phyloP scores from a whole-genome alignment of 2,113 vertebrate species.

The Salvelinus sp. region DNA sequence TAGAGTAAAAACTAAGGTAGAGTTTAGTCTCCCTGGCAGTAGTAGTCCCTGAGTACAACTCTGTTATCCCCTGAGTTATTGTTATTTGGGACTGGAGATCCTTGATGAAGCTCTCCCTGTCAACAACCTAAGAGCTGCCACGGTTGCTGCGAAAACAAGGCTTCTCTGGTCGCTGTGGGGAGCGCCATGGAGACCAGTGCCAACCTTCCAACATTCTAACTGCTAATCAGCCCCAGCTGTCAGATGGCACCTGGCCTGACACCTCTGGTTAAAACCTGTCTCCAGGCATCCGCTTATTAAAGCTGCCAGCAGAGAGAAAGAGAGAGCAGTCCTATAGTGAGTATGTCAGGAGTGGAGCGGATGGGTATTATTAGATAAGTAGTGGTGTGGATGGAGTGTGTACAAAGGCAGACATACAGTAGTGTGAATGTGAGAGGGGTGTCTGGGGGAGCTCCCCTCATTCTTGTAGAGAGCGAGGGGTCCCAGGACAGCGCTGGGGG shows the following conservation, averaged over 20 bases:
- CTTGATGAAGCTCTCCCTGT: constrained; percentile 71
- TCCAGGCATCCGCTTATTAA: constrained; percentile 78
- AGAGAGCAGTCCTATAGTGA: constrained; percentile 3
- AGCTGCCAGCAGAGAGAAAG: constrained; percentile 67
- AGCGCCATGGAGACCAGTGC: constrained; percentile 71
- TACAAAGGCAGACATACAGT: constrained; percentile 66
- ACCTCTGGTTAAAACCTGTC: constrained; percentile 79
- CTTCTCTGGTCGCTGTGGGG: constrained; percentile 65
- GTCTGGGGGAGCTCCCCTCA: constrained; percentile 70
- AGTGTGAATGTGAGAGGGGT: constrained; percentile 53
- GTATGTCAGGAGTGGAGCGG: constrained; percentile 43
- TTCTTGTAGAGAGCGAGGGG: constrained; percentile 60
- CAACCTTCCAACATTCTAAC: constrained; percentile 70
- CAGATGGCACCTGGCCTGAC: constrained; percentile 76
- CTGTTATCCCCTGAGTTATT: constrained; percentile 55
- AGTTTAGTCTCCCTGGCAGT: constrained; percentile 61
- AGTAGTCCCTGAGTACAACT: constrained; percentile 36
- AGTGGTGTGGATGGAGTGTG: constrained; percentile 68
- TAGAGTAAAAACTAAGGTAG: constrained; percentile 50
- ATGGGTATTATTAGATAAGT: constrained; percentile 65
- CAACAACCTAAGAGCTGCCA: constrained; percentile 74
- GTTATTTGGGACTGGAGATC: constrained; percentile 67
- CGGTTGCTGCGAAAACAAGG: constrained; percentile 76
- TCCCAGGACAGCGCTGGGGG: constrained; percentile 73
- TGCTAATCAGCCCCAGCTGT: constrained; percentile 75